phyloP scores from a whole-genome alignment of 1,140 invertebrate genomes.

The Daktulosphaira vitifoliae region DNA sequence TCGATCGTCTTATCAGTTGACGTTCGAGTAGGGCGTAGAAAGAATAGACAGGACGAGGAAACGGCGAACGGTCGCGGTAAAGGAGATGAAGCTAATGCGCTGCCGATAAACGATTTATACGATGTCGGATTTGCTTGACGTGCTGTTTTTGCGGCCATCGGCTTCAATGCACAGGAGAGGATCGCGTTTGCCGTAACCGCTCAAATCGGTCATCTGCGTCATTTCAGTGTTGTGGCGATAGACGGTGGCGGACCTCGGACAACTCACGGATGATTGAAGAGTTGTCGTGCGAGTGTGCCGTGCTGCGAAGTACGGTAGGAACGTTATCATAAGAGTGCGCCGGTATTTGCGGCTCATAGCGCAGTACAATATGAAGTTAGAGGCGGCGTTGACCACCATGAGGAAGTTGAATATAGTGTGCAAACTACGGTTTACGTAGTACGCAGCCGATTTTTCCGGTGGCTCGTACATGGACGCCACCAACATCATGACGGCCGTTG shows the following conservation, averaged over 20 bases:
- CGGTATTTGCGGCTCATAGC: constrained; percentile 67
- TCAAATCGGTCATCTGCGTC: constrained; percentile 13
- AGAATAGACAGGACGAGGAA: neutral
- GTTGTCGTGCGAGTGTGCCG: constrained; percentile 18
- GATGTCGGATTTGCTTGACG: neutral
- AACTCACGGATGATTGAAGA: constrained; percentile 23
- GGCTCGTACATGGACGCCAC: constrained; percentile 46
- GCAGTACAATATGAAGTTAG: constrained; percentile 70
- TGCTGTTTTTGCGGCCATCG: neutral
- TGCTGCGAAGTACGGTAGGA: constrained; percentile 47
- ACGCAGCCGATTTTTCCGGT: constrained; percentile 37
- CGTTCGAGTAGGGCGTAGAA: no score
- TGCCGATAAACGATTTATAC: no score
- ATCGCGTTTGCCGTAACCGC: neutral
- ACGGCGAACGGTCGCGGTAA: neutral
- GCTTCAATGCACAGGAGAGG: neutral
- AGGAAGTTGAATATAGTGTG: constrained; percentile 67
- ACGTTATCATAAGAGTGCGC: constrained; percentile 57
- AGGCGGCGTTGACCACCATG: constrained; percentile 58
- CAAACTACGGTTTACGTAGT: constrained; percentile 47
- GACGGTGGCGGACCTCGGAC: constrained; percentile 18
- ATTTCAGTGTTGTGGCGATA: constrained; percentile 16
- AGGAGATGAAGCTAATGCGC: neutral
- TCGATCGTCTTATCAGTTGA: no score
- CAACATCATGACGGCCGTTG: constrained; percentile 53